Conservation (phyloP, 2,888 invertebrate genomes). For the Enchytraeus crypticus region DNA sequence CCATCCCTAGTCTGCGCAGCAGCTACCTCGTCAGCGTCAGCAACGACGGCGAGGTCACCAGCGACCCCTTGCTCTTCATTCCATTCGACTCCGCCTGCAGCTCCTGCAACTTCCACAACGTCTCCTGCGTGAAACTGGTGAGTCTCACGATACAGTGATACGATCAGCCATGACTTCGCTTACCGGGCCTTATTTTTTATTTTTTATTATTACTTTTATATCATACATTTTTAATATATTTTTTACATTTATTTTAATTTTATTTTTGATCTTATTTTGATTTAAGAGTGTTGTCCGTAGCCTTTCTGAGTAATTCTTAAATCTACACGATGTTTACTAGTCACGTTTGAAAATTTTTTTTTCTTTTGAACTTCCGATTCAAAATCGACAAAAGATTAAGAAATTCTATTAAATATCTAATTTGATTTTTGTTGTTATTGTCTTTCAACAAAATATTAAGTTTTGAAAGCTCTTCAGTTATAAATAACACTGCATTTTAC, state of each 20-base stretch:
- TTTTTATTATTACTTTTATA: no score
- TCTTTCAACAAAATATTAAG: no score
- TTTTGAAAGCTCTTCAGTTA: no score
- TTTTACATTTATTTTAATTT: not conserved
- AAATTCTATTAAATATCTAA: no score
- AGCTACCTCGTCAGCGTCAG: slow-evolving; percentile 24
- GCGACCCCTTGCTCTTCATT: slow-evolving; percentile 23
- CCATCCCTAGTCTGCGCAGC: slow-evolving; percentile 10
- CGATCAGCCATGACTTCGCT: not conserved
- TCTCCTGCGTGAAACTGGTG: slow-evolving; percentile 18
- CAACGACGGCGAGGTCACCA: slow-evolving; percentile 18
- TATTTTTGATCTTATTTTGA: not conserved
- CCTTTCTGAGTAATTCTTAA: no score
- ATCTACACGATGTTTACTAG: no score
- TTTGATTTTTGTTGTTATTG: no score
- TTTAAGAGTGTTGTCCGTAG: no score
- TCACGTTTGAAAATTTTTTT: no score
- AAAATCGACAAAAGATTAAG: no score
- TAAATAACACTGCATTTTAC: no score
- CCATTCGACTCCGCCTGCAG: slow-evolving; percentile 24
- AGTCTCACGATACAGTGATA: not conserved
- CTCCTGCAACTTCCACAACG: slow-evolving; percentile 13
- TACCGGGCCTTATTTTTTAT: not conserved
- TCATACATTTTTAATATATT: not conserved
- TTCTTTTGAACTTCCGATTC: no score